Evolutionary conservation across 1,140 invertebrate genomes (phyloP), one percentile per base, ranked within the genome.

Genomic region (Sycophaga agraensis): DNA sequence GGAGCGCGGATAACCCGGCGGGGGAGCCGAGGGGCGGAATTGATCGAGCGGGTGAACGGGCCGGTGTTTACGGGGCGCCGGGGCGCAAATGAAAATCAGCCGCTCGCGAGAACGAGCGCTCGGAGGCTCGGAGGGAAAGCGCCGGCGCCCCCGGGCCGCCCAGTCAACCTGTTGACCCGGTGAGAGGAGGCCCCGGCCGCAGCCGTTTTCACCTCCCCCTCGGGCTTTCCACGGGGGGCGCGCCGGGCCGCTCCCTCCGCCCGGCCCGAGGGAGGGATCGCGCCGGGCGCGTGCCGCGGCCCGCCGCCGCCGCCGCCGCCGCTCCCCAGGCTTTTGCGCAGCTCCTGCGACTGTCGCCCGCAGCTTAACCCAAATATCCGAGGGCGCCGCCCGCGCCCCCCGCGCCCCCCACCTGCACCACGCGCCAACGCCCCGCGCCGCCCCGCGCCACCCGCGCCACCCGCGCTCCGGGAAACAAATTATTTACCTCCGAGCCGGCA

Each of bases 311-410:
- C n/a, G n/a, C n/a, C n/a, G 35, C 17, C 21, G 9, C 8, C 43
- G 19, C 6, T 9, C 43, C 24, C 11, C 4, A 24, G 6, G 5
- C 56, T 54, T 28, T 3, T 9, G 28, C 31, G 16, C 17, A 43
- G 53, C 43, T 55, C 26, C 68, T 64, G 60, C 64, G 48, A 62
- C 65, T 70, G 66, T 68, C 67, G 69, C 70, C 70, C 66, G 65
- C 67, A 66, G 66, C 66, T 72, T 71, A 74, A 74, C 71, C 72
- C 66, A 71, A 73, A 72, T 71, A 72, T 69, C 68, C 57, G 37
- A 63, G 17, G 56, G 22, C 40, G n/a, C n/a, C 16, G 4, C 40
- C 16, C 16, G n/a, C 40, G n/a, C n/a, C 40, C 40, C 40, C n/a
- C 16, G 4, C 40, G 6, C 16, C 40, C 40, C 40, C n/a, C 40